phyloP scores from a whole-genome alignment of 2,113 vertebrate species.

The Eulacestoma nigropectus region DNA sequence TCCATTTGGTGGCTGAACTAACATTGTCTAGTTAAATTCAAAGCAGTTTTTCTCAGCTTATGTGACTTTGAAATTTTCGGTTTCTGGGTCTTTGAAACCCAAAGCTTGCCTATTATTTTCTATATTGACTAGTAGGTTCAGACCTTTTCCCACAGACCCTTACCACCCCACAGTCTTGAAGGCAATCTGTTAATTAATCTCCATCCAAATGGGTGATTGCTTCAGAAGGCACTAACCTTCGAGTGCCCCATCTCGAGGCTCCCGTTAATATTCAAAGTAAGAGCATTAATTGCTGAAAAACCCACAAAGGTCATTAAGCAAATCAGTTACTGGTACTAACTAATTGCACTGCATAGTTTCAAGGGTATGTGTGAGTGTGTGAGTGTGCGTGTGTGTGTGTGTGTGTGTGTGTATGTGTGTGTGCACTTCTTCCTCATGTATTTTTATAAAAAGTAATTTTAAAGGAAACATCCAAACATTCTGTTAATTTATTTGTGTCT shows the following conservation, averaged over 20 bases:
- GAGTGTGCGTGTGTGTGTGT: fast-evolving
- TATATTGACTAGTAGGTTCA: neutral
- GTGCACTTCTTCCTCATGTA: neutral
- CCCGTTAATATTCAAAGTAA: neutral
- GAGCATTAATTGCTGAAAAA: neutral
- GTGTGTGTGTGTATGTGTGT: too few relatives aligned
- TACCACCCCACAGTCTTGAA: neutral
- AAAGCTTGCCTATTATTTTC: neutral
- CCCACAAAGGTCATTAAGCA: neutral
- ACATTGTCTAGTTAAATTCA: neutral
- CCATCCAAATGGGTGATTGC: neutral
- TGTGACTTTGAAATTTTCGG: neutral
- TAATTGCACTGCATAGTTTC: neutral
- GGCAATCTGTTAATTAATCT: neutral
- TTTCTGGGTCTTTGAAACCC: neutral
- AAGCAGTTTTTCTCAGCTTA: neutral
- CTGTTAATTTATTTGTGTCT: neutral
- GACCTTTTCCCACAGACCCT: neutral
- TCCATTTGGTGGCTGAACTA: neutral
- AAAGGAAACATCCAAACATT: neutral
- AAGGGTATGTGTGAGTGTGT: fast-evolving
- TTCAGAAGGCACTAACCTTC: neutral
- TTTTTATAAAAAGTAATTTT: neutral
- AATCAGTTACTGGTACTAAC: neutral
- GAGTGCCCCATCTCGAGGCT: fast-evolving